Evolutionary conservation across 2,888 invertebrate genomes (phyloP).

Genomic region (Aphodius sticticus): DNA sequence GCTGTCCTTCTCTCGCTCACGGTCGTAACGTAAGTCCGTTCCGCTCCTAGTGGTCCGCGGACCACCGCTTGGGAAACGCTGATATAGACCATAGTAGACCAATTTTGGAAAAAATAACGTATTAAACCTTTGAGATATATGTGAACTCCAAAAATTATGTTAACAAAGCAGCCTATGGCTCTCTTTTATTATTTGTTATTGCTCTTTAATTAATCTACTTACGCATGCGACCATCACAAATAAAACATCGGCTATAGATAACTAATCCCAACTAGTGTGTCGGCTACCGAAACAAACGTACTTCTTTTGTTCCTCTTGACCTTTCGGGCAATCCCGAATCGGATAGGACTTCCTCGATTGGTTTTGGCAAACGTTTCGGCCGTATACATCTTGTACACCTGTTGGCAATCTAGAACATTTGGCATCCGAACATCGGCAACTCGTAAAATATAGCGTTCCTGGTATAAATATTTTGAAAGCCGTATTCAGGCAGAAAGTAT

Average conservation of each 20-base stretch:
- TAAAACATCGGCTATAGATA: background rate
- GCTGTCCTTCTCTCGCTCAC: too few relatives aligned
- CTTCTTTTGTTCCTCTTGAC: background rate
- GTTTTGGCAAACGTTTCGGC: background rate
- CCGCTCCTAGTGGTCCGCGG: too few relatives aligned
- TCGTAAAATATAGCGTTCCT: background rate
- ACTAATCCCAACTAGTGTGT: background rate
- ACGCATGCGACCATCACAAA: too few relatives aligned
- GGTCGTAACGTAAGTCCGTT: too few relatives aligned
- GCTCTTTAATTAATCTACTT: too few relatives aligned
- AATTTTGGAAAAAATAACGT: too few relatives aligned
- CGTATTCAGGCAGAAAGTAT: background rate
- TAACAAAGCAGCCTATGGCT: too few relatives aligned
- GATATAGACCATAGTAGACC: too few relatives aligned
- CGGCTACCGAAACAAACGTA: background rate
- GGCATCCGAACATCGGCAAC: background rate
- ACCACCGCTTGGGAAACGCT: too few relatives aligned
- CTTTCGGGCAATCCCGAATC: background rate
- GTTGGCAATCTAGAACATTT: background rate
- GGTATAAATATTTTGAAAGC: constrained; percentile 4
- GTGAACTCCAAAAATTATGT: too few relatives aligned
- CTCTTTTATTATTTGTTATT: too few relatives aligned
- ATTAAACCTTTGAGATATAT: too few relatives aligned
- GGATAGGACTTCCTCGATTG: background rate
- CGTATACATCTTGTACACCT: background rate